Percentiles rank a stretch among this genome's conserved stretches.
These are phyloP conservation scores for Priocnemis perturbator DNA, from an alignment of 2,888 invertebrate species.

Conservation along the genomic window DNA sequence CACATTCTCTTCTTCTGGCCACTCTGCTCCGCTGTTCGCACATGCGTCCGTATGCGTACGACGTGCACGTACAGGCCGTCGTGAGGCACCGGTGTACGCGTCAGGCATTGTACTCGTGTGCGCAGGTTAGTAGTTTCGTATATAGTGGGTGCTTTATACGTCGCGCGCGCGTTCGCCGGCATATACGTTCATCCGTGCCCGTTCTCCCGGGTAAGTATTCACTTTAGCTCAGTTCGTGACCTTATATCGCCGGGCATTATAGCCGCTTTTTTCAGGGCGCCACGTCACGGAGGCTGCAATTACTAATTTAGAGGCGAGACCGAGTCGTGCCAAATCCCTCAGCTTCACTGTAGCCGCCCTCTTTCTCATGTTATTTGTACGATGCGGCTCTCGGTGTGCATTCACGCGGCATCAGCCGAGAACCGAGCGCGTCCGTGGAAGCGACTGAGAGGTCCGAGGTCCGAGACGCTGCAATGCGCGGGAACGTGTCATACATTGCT, in stretches of 20 bases:
- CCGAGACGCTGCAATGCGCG: too few species aligned
- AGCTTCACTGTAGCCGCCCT: constrained; percentile 60
- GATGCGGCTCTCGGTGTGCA: constrained; percentile 19
- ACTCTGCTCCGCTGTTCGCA: too few species aligned
- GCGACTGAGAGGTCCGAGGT: too few species aligned
- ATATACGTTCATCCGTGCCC: too few species aligned
- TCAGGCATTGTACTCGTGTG: not conserved
- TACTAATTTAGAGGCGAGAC: constrained; percentile 74
- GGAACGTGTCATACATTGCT: too few species aligned
- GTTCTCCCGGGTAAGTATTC: constrained; percentile 50
- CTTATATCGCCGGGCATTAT: constrained; percentile 65
- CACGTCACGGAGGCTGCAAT: constrained; percentile 73
- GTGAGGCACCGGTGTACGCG: not conserved
- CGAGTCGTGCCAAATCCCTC: constrained; percentile 71
- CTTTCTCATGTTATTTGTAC: constrained; percentile 63
- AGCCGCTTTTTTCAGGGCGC: constrained; percentile 63
- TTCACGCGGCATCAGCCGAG: too few species aligned
- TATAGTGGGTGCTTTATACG: too few species aligned
- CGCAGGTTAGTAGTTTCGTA: not conserved
- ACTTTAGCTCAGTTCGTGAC: constrained; percentile 68
- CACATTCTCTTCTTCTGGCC: too few species aligned
- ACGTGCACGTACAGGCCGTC: not conserved
- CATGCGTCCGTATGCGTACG: too few species aligned
- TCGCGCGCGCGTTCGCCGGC: not conserved
- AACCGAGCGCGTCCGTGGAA: not conserved